Percentiles rank a stretch among this genome's conserved stretches.
Conservation (phyloP, 2,888 invertebrate genomes). For the Leptinotarsa juncta region DNA sequence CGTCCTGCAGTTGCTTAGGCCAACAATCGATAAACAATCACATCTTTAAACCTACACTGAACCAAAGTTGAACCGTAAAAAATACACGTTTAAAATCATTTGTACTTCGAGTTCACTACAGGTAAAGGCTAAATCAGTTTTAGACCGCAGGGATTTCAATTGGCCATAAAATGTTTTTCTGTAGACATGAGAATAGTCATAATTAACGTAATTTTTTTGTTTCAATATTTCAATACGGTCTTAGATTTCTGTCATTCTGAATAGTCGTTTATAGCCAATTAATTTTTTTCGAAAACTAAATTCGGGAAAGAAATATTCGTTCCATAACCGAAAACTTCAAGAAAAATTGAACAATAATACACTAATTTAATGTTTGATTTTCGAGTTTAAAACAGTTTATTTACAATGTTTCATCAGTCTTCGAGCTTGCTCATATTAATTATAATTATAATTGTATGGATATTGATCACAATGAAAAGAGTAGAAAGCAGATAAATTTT, state of each 20-base stretch:
- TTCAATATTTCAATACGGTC: no score
- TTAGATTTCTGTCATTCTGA: no score
- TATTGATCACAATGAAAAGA: constrained; percentile 21
- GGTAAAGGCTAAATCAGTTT: constrained; percentile 32
- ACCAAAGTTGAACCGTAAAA: constrained; percentile 30
- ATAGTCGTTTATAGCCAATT: constrained; percentile 38
- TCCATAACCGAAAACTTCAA: constrained; percentile 23
- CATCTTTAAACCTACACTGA: constrained; percentile 35
- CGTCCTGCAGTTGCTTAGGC: constrained; percentile 41
- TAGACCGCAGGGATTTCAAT: constrained; percentile 43
- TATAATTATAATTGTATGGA: constrained; percentile 39
- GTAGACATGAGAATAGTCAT: not conserved
- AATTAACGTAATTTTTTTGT: not conserved
- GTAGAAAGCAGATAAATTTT: not conserved
- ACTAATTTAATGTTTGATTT: constrained; percentile 46
- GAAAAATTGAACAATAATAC: constrained; percentile 50
- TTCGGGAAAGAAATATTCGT: constrained; percentile 19
- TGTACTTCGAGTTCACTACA: constrained; percentile 43
- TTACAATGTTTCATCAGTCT: constrained; percentile 54
- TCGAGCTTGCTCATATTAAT: constrained; percentile 50
- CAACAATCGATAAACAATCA: constrained; percentile 43
- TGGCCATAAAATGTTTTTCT: constrained; percentile 37
- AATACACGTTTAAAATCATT: constrained; percentile 41
- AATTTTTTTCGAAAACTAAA: constrained; percentile 28
- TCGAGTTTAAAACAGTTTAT: constrained; percentile 48